phyloP scores from a whole-genome alignment of 2,888 invertebrate species.

The Acanthococcus lagerstroemiae region DNA sequence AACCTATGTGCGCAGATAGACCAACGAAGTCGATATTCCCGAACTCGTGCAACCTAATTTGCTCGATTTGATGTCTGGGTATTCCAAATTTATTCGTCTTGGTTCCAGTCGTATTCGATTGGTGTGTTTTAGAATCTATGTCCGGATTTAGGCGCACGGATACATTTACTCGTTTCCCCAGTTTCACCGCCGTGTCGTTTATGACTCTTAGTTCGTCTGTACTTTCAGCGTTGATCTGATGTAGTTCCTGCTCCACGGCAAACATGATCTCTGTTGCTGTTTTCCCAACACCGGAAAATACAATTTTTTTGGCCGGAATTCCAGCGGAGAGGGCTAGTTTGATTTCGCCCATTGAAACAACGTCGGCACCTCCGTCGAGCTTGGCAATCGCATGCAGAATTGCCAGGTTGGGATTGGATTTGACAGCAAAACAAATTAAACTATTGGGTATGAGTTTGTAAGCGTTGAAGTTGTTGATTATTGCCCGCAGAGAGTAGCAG shows the following conservation, averaged over 20 bases:
- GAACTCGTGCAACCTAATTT: neutral
- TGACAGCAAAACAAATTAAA: conserved; percentile 16
- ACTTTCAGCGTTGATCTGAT: conserved; percentile 7
- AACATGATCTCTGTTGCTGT: conserved; percentile 1
- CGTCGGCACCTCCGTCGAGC: conserved; percentile 14
- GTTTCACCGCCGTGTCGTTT: neutral
- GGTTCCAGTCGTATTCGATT: conserved; percentile 4
- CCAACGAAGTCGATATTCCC: neutral
- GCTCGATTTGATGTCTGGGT: neutral
- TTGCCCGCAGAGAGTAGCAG: neutral
- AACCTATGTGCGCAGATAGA: conserved; percentile 12
- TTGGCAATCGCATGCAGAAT: conserved; percentile 1
- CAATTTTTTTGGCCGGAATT: conserved; percentile 7
- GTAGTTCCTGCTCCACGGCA: neutral
- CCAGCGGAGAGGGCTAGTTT: conserved; percentile 2
- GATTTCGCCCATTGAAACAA: conserved; percentile 15
- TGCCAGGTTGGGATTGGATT: conserved; percentile 11
- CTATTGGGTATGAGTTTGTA: neutral
- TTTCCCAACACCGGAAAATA: conserved; percentile 20
- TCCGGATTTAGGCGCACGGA: conserved; percentile 4
- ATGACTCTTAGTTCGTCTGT: conserved; percentile 10
- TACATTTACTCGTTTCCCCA: neutral
- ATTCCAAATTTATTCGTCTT: conserved; percentile 16
- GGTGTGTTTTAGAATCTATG: conserved; percentile 13
- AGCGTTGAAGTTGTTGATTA: conserved; percentile 3